Evolutionary conservation across 2,888 invertebrate genomes (phyloP), one percentile per base, ranked within the genome.

Genomic region (Pseudanteris insignis): DNA sequence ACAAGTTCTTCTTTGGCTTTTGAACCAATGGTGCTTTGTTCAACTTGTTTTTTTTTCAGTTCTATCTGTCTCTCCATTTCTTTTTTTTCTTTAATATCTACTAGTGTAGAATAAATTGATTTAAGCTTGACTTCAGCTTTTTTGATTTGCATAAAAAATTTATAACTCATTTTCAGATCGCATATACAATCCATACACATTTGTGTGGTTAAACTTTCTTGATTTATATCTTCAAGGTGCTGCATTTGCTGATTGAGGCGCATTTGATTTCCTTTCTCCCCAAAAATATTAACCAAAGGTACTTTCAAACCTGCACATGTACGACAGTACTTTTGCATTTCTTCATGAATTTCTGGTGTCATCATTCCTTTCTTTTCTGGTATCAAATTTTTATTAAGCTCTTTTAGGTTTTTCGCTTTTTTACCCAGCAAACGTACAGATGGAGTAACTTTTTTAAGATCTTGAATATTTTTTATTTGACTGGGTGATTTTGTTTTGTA

Each of bases 121-220:
- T 72, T 72, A 2, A 79, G 64, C 60, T 79, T 79, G 5, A 78
- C 67, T 50, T 79, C 75, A 3, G 79, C 79, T 37, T 79, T 79
- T 36, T 79, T 79, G 2, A 79, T 79, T 51, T 79, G 79, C 73
- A 79, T 75, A 33, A 79, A 79, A 69, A 79, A 79, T 51, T 78
- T 79, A 38, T 79, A 79, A 63, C 79, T 79, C 75, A 77, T 78
- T 65, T 76, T 78, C 2, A 79, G 57, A 61, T 79, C 79, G 32
- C 77, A 79, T 11, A 79, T 79, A 41, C 79, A 79, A 25, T 79
- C 79, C 78, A 79, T 79, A 30, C 79, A 79, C 74, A 79, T 78
- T 54, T 77, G 76, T 3, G 79, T 79, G 0, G 79, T 74, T 5
- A 79, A 64, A 34, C 74, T 74, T 10, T 76, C 74, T 8, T 71